phyloP scores from a whole-genome alignment of 1,140 invertebrate genomes.

The Cepaea nemoralis region DNA sequence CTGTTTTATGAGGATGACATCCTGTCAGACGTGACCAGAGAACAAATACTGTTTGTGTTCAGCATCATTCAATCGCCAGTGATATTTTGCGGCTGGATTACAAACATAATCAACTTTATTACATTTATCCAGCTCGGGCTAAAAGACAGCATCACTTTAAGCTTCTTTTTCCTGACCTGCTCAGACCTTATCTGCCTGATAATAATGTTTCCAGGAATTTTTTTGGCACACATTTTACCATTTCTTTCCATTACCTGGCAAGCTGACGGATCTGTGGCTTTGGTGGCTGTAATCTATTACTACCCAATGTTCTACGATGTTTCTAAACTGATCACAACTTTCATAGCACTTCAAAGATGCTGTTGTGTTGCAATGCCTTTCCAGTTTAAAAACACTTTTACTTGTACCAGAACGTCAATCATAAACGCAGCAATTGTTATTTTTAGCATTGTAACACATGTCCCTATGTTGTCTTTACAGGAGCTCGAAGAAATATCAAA shows the following conservation, averaged over 20 bases:
- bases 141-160: not conserved
- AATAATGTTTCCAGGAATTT: not conserved
- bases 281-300: not conserved
- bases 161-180: not conserved
- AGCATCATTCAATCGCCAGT: not conserved
- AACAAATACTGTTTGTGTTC: not conserved
- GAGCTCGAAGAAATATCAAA: not conserved
- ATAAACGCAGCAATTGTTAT: not conserved
- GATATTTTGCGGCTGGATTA: not conserved
- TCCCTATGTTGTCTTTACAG: not conserved
- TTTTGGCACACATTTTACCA: not conserved
- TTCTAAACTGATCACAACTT: not conserved
- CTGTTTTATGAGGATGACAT: not conserved
- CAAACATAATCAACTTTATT: not conserved
- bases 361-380: not conserved
- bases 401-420: not conserved
- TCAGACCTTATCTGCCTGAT: not conserved
- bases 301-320: not conserved
- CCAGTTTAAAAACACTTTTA: slow-evolving; percentile 7
- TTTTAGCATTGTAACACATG: not conserved
- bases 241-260: not conserved
- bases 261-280: not conserved
- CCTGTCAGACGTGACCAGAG: not conserved
- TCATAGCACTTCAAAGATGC: not conserved
- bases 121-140: not conserved